phyloP scores from a whole-genome alignment of 2,888 invertebrate genomes.

The Eupelmus urozonus region DNA sequence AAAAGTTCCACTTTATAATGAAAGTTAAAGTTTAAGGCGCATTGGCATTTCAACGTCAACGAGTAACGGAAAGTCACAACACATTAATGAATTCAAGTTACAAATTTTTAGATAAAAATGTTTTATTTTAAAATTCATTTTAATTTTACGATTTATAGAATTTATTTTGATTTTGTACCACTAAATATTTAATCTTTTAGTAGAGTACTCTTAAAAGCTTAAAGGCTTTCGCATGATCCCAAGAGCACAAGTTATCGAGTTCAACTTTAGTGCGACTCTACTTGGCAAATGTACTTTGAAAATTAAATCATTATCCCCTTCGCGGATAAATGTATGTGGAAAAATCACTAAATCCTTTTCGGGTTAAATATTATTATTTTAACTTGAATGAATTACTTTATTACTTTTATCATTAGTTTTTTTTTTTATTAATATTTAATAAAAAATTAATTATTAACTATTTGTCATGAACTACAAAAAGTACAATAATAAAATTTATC shows the following conservation, averaged over 20 bases:
- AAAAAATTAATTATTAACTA: too few species aligned
- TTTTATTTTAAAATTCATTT: neutral
- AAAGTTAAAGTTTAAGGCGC: slow-evolving; percentile 9
- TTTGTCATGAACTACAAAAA: too few species aligned
- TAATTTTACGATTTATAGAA: neutral
- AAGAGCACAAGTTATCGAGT: too few species aligned
- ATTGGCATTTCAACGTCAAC: neutral
- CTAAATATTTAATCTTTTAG: neutral
- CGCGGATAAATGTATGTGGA: too few species aligned
- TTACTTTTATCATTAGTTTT: neutral
- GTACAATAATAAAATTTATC: too few species aligned
- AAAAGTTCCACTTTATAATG: neutral
- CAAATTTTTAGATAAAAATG: neutral
- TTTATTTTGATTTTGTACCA: neutral
- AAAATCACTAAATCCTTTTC: too few species aligned
- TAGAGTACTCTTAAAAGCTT: neutral
- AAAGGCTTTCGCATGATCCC: neutral
- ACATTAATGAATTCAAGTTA: neutral
- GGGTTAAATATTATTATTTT: too few species aligned
- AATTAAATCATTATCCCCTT: too few species aligned
- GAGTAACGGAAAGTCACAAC: too few species aligned
- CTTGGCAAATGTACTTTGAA: too few species aligned
- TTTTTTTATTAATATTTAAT: neutral
- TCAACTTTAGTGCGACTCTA: too few species aligned
- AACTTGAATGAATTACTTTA: too few species aligned